Base-by-base conservation (phyloP, 1,140 invertebrate species). In the Eumaeus atala region DNA sequence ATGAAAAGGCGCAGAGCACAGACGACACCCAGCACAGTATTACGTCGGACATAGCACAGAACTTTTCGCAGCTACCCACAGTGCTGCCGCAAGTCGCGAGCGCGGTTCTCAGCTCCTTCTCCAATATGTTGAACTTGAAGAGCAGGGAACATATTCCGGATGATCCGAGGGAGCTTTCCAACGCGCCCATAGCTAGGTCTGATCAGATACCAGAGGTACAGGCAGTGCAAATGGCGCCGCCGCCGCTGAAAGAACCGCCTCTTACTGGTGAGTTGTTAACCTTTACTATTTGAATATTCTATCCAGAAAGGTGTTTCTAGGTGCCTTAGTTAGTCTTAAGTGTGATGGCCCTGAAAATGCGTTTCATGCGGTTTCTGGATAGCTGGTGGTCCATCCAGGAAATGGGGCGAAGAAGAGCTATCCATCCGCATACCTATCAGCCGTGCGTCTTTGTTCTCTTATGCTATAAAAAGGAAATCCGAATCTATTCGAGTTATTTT, bases 81-180 rank as follows among this genome's bases (percentile, higher is more conserved):
- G 86, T 89, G 10, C 52, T 89, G 42, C 90, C 90, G 3, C 84
- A 89, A 57, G 89, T 90, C 6, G 90, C 90, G 0, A 90, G 88
- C 33, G 89, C 88, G 18, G 90, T 91, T 0, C 89, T 90, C 51
- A 89, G 88, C 3, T 90, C 89, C 4, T 91, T 91, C 61, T 90
- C 89, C 0, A 90, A 85, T 54, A 88, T 90, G 72, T 54, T 87
- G 44, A 87, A 56, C 52, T 58, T 73, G 59, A 86, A 84, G 54
- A 74, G 72, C 47, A 54, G 73, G n/a, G 81, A 82, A 16, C 70
- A 72, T 9, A 82, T 72, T 1, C 74, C 77, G 16, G 79, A 75
- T 58, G 71, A 64, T 0, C 58, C 16, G 35, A 64, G 53, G 11
- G 54, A 36, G 3, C 56, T 56, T 9, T 16, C 56, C 8, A 61